Evolutionary conservation across 2,888 invertebrate species (phyloP), one percentile per base, ranked within the genome.

Genomic region (Diachrysia chrysitis): DNA sequence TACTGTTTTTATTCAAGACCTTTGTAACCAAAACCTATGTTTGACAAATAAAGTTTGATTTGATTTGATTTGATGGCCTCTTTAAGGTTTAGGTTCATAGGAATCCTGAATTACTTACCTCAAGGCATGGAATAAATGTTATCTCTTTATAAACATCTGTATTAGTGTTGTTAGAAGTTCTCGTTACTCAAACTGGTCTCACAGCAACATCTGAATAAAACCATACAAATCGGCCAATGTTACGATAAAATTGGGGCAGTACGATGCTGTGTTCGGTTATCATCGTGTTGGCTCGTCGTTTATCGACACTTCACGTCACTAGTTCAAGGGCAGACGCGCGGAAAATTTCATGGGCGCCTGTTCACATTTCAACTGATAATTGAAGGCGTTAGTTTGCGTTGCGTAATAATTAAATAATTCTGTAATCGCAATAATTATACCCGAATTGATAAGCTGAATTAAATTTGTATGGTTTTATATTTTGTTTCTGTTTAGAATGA

Each of bases 311-410:
- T 74, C 65, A 65, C 76, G 76, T 66, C 87, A 84, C 87, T 90
- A 86, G 87, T 87, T 89, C 89, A 90, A 90, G 90, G 90, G 70
- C 85, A 85, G 80, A 77, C 80, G 70, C 71, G 76, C 83, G 79
- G 83, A 86, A 73, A 85, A 83, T 85, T 86, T 86, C 85, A 86
- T 79, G 84, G 84, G 63, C 83, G 79, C 66, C 70, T 65, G 75
- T 78, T 69, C 66, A 67, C 70, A 72, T 81, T 82, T 74, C 76
- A 68, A 68, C 75, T 83, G 84, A 85, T 85, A 83, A 76, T 71
- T 65, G 69, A 69, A 61, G 67, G 76, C 69, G 66, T 64, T 68
- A 62, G 66, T 70, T 64, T 46, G 60, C 53, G 66, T 78, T 78
- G 69, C 69, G 75, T 80, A 78, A 80, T 78, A 63, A 81, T 76